A percentile compares a stretch with the other conserved stretches of the same genome.
These are phyloP conservation scores for Hypsibius dujardini DNA, from an alignment of 1,140 invertebrate genomes.

Conservation along the genomic window DNA sequence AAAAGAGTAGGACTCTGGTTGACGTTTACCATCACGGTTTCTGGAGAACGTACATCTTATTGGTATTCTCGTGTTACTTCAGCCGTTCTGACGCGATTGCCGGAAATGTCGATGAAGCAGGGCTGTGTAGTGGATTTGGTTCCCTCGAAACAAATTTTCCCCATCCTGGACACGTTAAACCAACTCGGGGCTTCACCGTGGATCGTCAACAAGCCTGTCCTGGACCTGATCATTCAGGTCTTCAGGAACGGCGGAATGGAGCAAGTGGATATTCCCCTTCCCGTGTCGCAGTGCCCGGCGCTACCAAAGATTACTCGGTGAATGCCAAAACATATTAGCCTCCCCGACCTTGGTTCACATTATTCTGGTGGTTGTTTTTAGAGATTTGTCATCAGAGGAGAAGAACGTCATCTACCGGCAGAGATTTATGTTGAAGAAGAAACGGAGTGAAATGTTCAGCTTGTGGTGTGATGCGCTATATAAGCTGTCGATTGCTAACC, in stretches of 20 bases:
- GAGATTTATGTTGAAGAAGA: slow-evolving; percentile 43
- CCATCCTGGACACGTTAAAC: slow-evolving; percentile 73
- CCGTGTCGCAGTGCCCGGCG: slow-evolving; percentile 42
- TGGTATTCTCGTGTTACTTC: slow-evolving; percentile 15
- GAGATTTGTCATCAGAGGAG: no score
- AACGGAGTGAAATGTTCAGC: slow-evolving; percentile 66
- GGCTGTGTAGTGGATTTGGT: slow-evolving; percentile 41
- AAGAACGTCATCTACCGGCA: slow-evolving; percentile 39
- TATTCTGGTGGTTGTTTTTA: no score
- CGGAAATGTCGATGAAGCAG: slow-evolving; percentile 41
- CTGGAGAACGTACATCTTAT: neutral
- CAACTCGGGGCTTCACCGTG: slow-evolving; percentile 71
- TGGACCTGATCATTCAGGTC: slow-evolving; percentile 45
- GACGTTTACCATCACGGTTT: neutral
- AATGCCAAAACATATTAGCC: no score
- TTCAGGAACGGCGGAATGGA: slow-evolving; percentile 60
- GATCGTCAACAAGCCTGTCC: slow-evolving; percentile 60
- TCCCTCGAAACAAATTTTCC: slow-evolving; percentile 48
- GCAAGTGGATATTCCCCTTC: slow-evolving; percentile 57
- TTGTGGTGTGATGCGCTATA: slow-evolving; percentile 88
- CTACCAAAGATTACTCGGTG: slow-evolving; percentile 32
- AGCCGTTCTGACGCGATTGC: slow-evolving; percentile 32
- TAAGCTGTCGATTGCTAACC: slow-evolving; percentile 79
- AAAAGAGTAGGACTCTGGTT: slow-evolving; percentile 44
- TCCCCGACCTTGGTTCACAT: no score